Base-by-base conservation (phyloP, 2,113 vertebrate species). In the Oryzias melastigma region DNA sequence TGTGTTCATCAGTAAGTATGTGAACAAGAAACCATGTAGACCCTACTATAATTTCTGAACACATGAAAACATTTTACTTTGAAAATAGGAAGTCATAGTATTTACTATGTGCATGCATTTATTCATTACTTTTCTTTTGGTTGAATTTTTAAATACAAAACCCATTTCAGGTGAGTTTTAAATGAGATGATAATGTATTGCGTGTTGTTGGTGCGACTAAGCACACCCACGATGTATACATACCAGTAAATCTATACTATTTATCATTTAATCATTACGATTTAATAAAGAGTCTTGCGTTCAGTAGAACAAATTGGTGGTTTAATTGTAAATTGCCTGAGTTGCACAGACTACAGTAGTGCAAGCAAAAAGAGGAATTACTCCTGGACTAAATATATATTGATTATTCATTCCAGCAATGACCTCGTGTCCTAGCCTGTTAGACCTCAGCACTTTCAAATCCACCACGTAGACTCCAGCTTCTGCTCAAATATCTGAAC, bases 321-420 rank as follows among this genome's bases (percentile, higher is more conserved):
- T 35, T 25, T 83, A 83, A 89, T 85, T 85, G 82, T 83, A 83
- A 83, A 80, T 64, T 76, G 78, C 74, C 67, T 14, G 29, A 60
- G 62, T 60, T 72, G 59, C 52, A 69, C 63, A 70, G 62, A 67
- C 57, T 59, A 55, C 58, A 77, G 72, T 77, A 75, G 65, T 83
- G 84, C 80, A 80, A 68, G 58, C 27, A 61, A 71, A 73, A 84
- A 75, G 75, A 75, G 76, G 68, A 86, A 80, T 81, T 57, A 68
- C 52, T 48, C 58, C 44, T 14, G 48, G 62, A 65, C 58, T 68
- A 55, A 69, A 78, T 64, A 78, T 58, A 17, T 56, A 87, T 85
- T 75, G 85, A 85, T 85, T 84, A 87, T 88, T 84, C 81, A 86
- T 78, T 68, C 68, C 61, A 55, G 71, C 85, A 89, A 86, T 70